Evolutionary conservation across 2,888 invertebrate species (phyloP).

Genomic region (Phaedon cochleariae): DNA sequence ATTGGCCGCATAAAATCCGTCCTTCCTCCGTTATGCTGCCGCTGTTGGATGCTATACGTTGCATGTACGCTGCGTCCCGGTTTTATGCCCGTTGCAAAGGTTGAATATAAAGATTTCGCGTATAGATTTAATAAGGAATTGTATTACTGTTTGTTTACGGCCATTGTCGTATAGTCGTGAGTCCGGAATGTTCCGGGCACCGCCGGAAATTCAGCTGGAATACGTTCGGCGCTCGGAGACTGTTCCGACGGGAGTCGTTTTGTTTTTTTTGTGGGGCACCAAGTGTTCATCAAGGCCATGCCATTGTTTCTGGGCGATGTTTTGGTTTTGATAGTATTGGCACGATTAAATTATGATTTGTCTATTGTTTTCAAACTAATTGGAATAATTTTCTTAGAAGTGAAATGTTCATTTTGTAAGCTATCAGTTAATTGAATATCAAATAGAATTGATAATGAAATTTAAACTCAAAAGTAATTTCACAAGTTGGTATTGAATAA

Average conservation of each 20-base stretch:
- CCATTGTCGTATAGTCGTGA: conserved; percentile 8
- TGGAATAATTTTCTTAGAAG: too few species aligned
- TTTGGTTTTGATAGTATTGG: too few species aligned
- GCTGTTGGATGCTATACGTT: background rate
- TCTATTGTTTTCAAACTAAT: too few species aligned
- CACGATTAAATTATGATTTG: too few species aligned
- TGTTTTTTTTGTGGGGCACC: background rate
- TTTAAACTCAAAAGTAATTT: too few species aligned
- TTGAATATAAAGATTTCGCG: conserved; percentile 44
- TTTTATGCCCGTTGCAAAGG: conserved; percentile 25
- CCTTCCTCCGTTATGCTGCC: background rate
- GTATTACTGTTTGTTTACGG: conserved; percentile 47
- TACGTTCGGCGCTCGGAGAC: background rate
- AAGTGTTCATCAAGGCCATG: background rate
- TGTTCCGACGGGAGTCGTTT: background rate
- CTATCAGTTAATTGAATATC: too few species aligned
- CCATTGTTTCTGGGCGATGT: too few species aligned
- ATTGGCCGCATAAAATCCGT: conserved; percentile 17
- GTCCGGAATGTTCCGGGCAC: conserved; percentile 6
- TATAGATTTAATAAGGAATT: conserved; percentile 47
- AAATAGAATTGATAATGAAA: too few species aligned
- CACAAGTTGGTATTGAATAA: too few species aligned
- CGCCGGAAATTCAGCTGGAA: conserved; percentile 8
- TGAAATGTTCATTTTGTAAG: too few species aligned
- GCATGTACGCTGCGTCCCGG: conserved; percentile 4